Evolutionary conservation across 2,888 invertebrate genomes (phyloP).

Genomic region (Pristionchus japonicus): DNA sequence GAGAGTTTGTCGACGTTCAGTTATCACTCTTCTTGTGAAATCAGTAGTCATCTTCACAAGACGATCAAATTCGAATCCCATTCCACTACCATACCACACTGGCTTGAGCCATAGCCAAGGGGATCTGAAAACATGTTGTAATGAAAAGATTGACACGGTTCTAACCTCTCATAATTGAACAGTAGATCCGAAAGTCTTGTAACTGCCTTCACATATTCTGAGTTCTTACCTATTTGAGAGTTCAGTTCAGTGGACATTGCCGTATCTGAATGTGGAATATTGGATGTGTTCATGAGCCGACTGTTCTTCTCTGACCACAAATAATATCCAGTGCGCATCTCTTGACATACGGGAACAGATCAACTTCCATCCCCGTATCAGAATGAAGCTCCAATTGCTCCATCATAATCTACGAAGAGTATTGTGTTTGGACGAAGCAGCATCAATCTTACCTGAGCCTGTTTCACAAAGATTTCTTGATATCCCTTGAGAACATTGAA

Average conservation of each 20-base stretch:
- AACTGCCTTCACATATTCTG: conserved; percentile 13
- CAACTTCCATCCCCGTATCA: conserved; percentile 60
- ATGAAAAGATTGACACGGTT: not conserved
- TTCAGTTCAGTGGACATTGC: conserved; percentile 18
- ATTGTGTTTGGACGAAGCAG: not conserved
- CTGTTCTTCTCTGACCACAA: not conserved
- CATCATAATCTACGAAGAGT: conserved; percentile 70
- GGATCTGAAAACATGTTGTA: conserved; percentile 60
- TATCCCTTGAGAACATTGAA: conserved; percentile 77
- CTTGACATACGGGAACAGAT: conserved; percentile 35
- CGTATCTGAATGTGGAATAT: not conserved
- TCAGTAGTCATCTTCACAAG: conserved; percentile 45
- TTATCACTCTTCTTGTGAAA: conserved; percentile 51
- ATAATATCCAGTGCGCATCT: conserved; percentile 40
- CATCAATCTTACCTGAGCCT: not conserved
- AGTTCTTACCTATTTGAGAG: not conserved
- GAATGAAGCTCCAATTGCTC: conserved; percentile 73
- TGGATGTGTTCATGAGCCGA: not conserved
- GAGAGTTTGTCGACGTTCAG: conserved; percentile 49
- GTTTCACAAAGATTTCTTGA: not conserved
- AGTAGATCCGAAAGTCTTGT: not conserved
- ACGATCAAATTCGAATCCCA: conserved; percentile 41
- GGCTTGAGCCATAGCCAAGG: conserved; percentile 80
- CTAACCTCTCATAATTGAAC: conserved; percentile 1
- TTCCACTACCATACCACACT: conserved; percentile 78